Conservation (phyloP, 35 echinoderm and acorn worm genomes). For the Ophioderma brevispina region DNA sequence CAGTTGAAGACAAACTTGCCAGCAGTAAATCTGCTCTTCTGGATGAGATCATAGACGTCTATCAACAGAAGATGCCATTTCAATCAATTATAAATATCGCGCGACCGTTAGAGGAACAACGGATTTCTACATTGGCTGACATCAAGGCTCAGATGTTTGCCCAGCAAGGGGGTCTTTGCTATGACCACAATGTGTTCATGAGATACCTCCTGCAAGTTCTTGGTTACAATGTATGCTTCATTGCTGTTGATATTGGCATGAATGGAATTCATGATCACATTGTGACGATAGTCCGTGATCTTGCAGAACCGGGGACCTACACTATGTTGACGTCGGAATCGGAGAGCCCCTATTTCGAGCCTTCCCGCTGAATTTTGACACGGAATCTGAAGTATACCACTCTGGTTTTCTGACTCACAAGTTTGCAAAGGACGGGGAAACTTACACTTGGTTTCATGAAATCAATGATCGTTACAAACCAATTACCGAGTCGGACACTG, state of each 20-base stretch:
- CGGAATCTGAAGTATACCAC: slow-evolving; percentile 11
- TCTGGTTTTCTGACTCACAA: slow-evolving; percentile 2
- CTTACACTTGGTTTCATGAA: neutral
- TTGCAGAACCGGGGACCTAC: slow-evolving; percentile 8
- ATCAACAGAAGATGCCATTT: neutral
- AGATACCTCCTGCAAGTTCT: slow-evolving; percentile 25
- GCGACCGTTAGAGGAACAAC: neutral
- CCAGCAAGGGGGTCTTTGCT: slow-evolving; percentile 27
- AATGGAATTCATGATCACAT: neutral
- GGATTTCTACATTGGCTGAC: slow-evolving; percentile 9
- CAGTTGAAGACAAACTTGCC: neutral
- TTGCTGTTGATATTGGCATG: neutral
- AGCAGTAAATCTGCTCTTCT: neutral
- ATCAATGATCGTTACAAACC: neutral
- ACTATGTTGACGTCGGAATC: slow-evolving; percentile 27
- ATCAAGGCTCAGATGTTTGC: slow-evolving; percentile 6
- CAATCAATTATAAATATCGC: slow-evolving; percentile 11
- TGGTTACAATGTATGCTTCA: slow-evolving; percentile 3
- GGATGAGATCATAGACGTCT: neutral
- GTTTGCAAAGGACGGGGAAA: neutral
- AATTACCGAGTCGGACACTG: neutral
- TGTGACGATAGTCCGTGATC: neutral
- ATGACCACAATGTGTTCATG: slow-evolving; percentile 11
- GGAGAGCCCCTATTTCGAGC: slow-evolving; percentile 11
- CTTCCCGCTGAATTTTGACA: slow-evolving; percentile 42